Evolutionary conservation across 2,113 vertebrate species (phyloP), one percentile per base, ranked within the genome.

Genomic region (Lagopus leucura): DNA sequence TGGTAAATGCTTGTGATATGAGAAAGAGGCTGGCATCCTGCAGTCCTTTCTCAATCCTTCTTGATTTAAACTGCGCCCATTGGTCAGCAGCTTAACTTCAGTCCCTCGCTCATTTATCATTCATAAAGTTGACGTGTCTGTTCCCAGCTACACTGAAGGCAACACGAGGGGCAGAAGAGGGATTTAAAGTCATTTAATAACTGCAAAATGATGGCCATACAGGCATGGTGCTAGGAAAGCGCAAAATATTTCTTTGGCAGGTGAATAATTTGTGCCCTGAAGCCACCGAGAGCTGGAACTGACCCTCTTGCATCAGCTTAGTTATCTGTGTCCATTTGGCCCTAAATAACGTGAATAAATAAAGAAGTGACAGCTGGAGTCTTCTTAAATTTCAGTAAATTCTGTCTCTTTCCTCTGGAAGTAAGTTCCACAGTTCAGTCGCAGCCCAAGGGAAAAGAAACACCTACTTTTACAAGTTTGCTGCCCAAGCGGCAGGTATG

Each of bases 241-340:
- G 54, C 12, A 65, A 90, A 89, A 58, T 74, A 75, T 78, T 71
- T 34, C 73, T 81, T 88, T 83, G 82, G 52, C 70, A 90, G 57
- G 70, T 95, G 83, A 93, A 84, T 84, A 92, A 91, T 88, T 92
- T 88, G 65, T 3, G 22, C 83, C 86, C 52, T 66, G 83, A 69
- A 93, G 77, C 57, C 65, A 65, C 1, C 20, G 54, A 73, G 77
- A 96, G 58, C 48, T 66, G 71, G 74, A 89, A 89, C 58, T 85
- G 87, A 89, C 83, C 83, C 89, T 85, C 84, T n/a, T 60, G 55
- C 61, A 48, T 94, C 84, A 79, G 64, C 16, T 82, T 58, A 82
- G 76, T 43, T 36, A 1, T 60, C 67, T 77, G 74, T 91, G 48
- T 86, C 71, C 60, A 50, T 65, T 91, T 73, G 57, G 47, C 42